Conservation (phyloP, 2,113 vertebrate genomes). For the Halcyon malimbica region DNA sequence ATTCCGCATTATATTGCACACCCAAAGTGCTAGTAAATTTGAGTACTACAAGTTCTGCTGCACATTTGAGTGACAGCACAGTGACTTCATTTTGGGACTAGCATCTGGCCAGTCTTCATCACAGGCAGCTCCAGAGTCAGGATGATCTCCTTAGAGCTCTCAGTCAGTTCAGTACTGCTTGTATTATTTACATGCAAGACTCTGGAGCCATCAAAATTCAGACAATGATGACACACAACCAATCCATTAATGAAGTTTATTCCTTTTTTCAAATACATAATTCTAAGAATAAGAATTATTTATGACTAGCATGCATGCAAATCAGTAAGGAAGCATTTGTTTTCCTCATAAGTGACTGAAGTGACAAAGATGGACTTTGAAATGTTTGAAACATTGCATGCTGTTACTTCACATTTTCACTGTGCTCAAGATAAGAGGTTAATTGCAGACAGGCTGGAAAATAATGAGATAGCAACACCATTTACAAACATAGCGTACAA, state of each 20-base stretch:
- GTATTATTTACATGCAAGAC: neutral
- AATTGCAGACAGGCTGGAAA: constrained; percentile 34
- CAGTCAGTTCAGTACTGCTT: neutral
- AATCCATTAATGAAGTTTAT: neutral
- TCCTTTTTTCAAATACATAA: neutral
- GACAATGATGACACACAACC: neutral
- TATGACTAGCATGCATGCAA: neutral
- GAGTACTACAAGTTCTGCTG: neutral
- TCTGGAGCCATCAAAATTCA: neutral
- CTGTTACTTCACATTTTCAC: neutral
- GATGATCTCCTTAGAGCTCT: neutral
- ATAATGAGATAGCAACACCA: constrained; percentile 16
- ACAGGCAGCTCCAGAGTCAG: neutral
- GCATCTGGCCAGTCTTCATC: neutral
- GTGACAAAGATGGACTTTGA: constrained; percentile 5
- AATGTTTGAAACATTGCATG: constrained; percentile 2
- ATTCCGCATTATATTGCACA: neutral
- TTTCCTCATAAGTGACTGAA: neutral
- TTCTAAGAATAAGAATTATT: neutral
- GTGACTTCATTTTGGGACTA: neutral
- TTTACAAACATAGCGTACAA: neutral
- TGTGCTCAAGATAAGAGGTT: neutral
- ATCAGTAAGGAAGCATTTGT: neutral
- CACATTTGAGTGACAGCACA: neutral
- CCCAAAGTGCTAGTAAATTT: neutral